Evolutionary conservation across 2,888 invertebrate genomes (phyloP).

Genomic region (Eupsilia transversa): DNA sequence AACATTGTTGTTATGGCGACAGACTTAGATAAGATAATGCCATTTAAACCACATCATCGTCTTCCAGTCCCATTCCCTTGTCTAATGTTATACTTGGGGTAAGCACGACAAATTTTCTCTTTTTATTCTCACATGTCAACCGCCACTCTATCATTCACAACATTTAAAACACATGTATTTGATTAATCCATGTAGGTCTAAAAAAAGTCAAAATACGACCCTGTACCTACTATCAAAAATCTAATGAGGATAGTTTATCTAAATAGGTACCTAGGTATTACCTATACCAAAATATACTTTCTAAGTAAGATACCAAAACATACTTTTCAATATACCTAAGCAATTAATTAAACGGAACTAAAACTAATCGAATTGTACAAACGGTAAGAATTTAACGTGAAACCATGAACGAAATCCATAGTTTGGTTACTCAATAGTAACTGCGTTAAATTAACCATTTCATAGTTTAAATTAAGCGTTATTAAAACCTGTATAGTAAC

Average conservation of each 20-base stretch:
- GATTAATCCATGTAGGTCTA: background rate
- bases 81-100: no score
- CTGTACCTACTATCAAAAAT: background rate
- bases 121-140: no score
- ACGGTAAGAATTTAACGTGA: slow-evolving; percentile 23
- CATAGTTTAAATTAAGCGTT: slow-evolving; percentile 26
- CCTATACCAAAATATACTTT: background rate
- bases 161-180: no score
- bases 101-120: no score
- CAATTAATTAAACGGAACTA: slow-evolving; percentile 24
- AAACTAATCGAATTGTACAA: slow-evolving; percentile 17
- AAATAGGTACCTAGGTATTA: no score
- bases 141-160: no score
- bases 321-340: background rate
- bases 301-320: background rate
- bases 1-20: no score
- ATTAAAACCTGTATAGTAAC: slow-evolving; percentile 11
- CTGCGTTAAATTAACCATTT: slow-evolving; percentile 46
- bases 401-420: slow-evolving; percentile 51
- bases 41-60: background rate
- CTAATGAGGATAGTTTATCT: background rate
- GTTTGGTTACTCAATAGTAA: slow-evolving; percentile 39
- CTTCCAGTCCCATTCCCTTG: no score
- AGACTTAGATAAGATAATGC: no score
- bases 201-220: background rate